Evolutionary conservation across 2,888 invertebrate genomes (phyloP).

Genomic region (Rhynchonema sp.): DNA sequence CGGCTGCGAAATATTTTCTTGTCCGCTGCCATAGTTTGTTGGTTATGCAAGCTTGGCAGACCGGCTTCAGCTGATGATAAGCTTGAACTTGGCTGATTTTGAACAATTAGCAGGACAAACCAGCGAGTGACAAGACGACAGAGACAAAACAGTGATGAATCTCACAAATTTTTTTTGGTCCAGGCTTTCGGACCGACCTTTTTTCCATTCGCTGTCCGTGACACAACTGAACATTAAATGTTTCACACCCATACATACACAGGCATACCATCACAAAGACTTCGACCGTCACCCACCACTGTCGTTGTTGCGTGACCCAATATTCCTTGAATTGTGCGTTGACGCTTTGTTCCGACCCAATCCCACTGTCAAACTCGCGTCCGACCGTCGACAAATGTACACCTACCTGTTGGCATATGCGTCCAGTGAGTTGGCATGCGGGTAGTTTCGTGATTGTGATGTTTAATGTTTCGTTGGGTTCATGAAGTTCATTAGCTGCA

Average conservation of each 20-base stretch:
- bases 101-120: background rate
- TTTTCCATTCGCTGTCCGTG: too few relatives aligned
- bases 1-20: too few relatives aligned
- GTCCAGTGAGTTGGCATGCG: constrained; percentile 34
- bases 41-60: too few relatives aligned
- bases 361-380: constrained; percentile 54
- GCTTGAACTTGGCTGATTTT: background rate
- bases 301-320: constrained; percentile 74
- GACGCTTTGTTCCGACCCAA: constrained; percentile 58
- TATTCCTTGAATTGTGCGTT: constrained; percentile 58
- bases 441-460: background rate
- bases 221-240: too few relatives aligned
- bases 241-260: too few relatives aligned
- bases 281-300: constrained; percentile 73
- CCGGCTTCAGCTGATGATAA: background rate
- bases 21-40: too few relatives aligned
- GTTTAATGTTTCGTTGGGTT: too few relatives aligned
- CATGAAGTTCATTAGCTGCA: too few relatives aligned
- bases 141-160: too few relatives aligned
- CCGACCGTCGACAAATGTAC: constrained; percentile 90
- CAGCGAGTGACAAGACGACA: constrained; percentile 40
- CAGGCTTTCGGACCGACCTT: too few relatives aligned
- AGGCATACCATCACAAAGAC: constrained; percentile 80
- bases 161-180: too few relatives aligned
- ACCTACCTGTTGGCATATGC: constrained; percentile 82